A percentile compares a stretch with the other conserved stretches of the same genome.
phyloP scores from a whole-genome alignment of 2,888 invertebrate genomes.

The Pollenia angustigena region DNA sequence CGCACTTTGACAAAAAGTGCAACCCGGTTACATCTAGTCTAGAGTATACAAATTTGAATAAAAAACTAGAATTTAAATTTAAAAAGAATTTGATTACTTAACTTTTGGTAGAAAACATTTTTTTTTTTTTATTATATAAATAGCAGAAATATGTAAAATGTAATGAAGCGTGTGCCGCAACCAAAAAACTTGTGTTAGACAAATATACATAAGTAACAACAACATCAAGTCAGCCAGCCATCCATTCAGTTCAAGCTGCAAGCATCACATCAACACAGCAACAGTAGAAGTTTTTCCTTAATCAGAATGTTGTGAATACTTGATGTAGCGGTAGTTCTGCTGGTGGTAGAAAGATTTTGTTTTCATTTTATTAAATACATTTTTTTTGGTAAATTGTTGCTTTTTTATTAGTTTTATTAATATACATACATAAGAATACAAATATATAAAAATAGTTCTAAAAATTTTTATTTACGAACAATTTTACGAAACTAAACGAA shows the following conservation, averaged over 20 bases:
- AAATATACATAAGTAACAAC: not conserved
- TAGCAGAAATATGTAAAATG: conserved; percentile 58
- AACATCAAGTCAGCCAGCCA: not conserved
- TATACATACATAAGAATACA: not conserved
- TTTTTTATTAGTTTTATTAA: not conserved
- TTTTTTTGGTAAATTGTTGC: too few relatives aligned
- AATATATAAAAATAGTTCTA: conserved; percentile 17
- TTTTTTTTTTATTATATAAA: conserved; percentile 45
- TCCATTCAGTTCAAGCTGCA: not conserved
- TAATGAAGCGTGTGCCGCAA: conserved; percentile 50
- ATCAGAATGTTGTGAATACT: not conserved
- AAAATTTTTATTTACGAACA: conserved; percentile 11
- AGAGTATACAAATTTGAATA: not conserved
- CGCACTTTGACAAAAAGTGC: too few relatives aligned
- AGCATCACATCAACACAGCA: not conserved
- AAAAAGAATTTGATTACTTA: not conserved
- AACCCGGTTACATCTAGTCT: too few relatives aligned
- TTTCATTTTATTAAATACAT: too few relatives aligned
- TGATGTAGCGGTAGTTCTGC: not conserved
- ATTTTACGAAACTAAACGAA: conserved; percentile 23
- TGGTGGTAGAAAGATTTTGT: not conserved
- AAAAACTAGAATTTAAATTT: not conserved
- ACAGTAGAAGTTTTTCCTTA: not conserved
- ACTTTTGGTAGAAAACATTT: not conserved
- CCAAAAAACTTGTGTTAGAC: not conserved